Conservation (phyloP, 2,888 invertebrate genomes). For the Pachymerium ferrugineum region DNA sequence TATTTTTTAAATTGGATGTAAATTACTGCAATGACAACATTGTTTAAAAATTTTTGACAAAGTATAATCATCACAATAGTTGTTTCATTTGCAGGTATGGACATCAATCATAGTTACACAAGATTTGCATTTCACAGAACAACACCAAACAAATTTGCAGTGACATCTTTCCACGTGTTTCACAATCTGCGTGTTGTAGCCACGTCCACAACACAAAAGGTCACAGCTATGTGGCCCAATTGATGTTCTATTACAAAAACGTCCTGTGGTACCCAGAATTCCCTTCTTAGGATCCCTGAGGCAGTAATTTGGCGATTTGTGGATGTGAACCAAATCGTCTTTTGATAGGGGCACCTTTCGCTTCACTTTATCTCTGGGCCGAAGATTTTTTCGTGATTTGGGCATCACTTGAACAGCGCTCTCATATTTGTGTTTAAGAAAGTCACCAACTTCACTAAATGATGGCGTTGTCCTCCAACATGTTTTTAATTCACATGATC, state of each 20-base stretch:
- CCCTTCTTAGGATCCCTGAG: conserved; percentile 48
- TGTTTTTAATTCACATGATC: conserved; percentile 56
- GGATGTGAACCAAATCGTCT: conserved; percentile 54
- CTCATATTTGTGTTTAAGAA: conserved; percentile 54
- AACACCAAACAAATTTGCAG: conserved; percentile 52
- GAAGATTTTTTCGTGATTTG: conserved; percentile 45
- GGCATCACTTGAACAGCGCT: conserved; percentile 52
- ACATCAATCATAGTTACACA: conserved; percentile 49
- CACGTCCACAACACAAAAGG: conserved; percentile 55
- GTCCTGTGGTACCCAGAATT: conserved; percentile 53
- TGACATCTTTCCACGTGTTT: conserved; percentile 49
- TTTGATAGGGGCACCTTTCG: conserved; percentile 49
- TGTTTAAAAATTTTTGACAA: too few species aligned
- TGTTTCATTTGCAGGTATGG: conserved; percentile 49
- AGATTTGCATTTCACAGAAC: conserved; percentile 50
- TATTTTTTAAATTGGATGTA: too few species aligned
- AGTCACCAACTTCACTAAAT: conserved; percentile 52
- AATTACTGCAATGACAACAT: too few species aligned
- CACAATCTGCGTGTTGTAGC: conserved; percentile 50
- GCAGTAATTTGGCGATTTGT: conserved; percentile 56
- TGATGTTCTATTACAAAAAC: conserved; percentile 54
- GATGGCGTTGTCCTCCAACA: conserved; percentile 56
- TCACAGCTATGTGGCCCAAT: conserved; percentile 52
- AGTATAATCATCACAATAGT: too few species aligned
- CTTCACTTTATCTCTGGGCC: conserved; percentile 50